These are phyloP conservation scores for Pao palembangensis DNA, from an alignment of 2,113 vertebrate species.

Conservation along the genomic window DNA sequence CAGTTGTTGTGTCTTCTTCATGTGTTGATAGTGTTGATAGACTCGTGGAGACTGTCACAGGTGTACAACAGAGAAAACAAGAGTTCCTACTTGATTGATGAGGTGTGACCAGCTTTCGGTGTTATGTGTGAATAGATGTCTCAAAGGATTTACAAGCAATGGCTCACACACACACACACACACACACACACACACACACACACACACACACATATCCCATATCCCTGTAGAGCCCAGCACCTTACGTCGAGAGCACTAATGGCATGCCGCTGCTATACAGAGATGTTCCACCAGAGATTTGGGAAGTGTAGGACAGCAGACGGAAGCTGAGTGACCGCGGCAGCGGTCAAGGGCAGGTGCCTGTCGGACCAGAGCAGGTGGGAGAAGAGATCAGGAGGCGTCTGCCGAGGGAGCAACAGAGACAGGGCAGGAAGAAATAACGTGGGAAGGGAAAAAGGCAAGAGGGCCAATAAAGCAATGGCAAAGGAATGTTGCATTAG, in stretches of 20 bases:
- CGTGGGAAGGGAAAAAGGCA: conserved; percentile 1
- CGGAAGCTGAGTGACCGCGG: conserved; percentile 30
- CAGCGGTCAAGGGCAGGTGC: conserved; percentile 38
- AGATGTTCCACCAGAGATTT: conserved; percentile 47
- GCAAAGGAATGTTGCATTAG: conserved; percentile 18
- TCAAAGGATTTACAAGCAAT: conserved; percentile 32
- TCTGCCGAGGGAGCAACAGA: conserved; percentile 12
- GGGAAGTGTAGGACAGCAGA: conserved; percentile 32
- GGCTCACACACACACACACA: conserved; percentile 13
- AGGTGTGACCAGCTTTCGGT: conserved; percentile 51
- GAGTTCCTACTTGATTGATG: conserved; percentile 56
- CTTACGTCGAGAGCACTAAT: conserved; percentile 54
- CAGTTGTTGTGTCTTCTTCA: conserved; percentile 15
- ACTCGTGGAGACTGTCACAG: conserved; percentile 47
- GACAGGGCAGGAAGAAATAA: not conserved
- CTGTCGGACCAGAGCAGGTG: conserved; percentile 20
- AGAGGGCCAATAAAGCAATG: conserved; percentile 15
- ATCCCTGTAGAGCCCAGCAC: conserved; percentile 26
- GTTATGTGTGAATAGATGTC: conserved; percentile 47
- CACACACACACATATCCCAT: too few relatives aligned
- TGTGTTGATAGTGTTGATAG: conserved; percentile 46
- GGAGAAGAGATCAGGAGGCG: conserved; percentile 15
- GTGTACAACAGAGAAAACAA: conserved; percentile 39
- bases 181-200: conserved; percentile 13
- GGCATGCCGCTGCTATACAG: conserved; percentile 41